Evolutionary conservation across 2,797 vertebrate species (phyloP), one percentile per base, ranked within the genome.

Genomic region (Harpagifer antarcticus): DNA sequence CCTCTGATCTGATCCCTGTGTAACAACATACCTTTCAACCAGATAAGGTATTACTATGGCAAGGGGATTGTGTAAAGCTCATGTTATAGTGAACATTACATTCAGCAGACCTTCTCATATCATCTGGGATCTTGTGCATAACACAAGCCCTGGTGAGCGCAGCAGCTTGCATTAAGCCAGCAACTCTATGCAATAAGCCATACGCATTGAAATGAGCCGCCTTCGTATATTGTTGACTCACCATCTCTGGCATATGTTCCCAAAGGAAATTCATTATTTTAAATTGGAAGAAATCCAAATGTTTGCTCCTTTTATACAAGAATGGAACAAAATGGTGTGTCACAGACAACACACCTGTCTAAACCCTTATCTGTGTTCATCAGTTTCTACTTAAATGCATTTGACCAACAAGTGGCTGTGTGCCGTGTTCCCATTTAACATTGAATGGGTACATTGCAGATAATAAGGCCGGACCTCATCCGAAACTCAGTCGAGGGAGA

Each of bases 311-410:
- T 27, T 27, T 27, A 27, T 40, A 5, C 68, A 57, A 17, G 13
- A 56, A 50, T 75, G 31, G 19, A 52, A 7, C 45, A 37, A 9
- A 7, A 37, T 37, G 15, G 84, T 85, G 33, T 68, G 76, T 74
- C 64, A 74, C 0, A 56, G 82, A 76, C 81, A 63, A 74, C 61
- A 7, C 61, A 44, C 37, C 37, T 0, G 13, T 12, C 53, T 4
- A 10, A 77, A 57, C 33, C 14, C 45, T 71, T 65, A 83, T 85
- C 70, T 77, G 65, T 44, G 14, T 40, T 53, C 17, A 74, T 76
- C 59, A 50, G 42, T 67, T 66, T 64, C 31, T 50, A 70, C 80
- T 80, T 61, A 87, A 79, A 88, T 86, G 67, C 62, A 86, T 72
- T 43, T 52, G 76, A 77, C 63, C 68, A 42, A 68, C 64, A 72